Evolutionary conservation across 2,113 vertebrate genomes (phyloP).

Genomic region (Caloenas nicobarica): DNA sequence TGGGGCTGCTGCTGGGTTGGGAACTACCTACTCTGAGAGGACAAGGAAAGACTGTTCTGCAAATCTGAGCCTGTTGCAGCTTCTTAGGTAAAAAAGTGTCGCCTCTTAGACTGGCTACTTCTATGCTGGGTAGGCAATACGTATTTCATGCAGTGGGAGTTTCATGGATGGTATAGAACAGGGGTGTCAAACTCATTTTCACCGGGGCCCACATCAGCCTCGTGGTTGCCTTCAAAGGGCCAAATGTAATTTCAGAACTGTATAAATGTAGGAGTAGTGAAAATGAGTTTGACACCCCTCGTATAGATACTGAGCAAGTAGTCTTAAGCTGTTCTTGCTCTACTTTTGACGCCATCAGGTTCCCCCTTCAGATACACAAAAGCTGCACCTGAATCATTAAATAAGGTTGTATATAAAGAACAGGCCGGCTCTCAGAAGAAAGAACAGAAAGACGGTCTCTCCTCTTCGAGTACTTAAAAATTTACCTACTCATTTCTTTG

Average conservation of each 20-base stretch:
- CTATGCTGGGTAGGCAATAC: not conserved
- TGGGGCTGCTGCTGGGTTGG: not conserved
- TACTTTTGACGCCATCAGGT: not conserved
- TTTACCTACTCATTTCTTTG: not conserved
- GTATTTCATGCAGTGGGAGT: not conserved
- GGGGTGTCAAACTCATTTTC: no score
- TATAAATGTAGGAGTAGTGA: no score
- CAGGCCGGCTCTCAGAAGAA: not conserved
- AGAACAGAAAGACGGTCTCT: not conserved
- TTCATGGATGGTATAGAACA: not conserved
- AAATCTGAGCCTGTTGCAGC: not conserved
- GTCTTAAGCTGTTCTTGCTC: not conserved
- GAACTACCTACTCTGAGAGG: not conserved
- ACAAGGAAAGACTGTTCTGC: not conserved
- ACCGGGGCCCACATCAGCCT: no score
- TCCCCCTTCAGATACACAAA: not conserved
- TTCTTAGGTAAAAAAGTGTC: not conserved
- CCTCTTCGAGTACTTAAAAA: not conserved
- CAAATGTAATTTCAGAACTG: no score
- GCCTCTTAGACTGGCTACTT: not conserved
- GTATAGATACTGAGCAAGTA: not conserved
- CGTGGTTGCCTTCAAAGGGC: no score
- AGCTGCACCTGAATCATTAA: slow-evolving; percentile 1
- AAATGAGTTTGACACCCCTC: no score
- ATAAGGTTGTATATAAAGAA: not conserved